Conservation (phyloP, 2,888 invertebrate genomes). For the Gari tellinella region DNA sequence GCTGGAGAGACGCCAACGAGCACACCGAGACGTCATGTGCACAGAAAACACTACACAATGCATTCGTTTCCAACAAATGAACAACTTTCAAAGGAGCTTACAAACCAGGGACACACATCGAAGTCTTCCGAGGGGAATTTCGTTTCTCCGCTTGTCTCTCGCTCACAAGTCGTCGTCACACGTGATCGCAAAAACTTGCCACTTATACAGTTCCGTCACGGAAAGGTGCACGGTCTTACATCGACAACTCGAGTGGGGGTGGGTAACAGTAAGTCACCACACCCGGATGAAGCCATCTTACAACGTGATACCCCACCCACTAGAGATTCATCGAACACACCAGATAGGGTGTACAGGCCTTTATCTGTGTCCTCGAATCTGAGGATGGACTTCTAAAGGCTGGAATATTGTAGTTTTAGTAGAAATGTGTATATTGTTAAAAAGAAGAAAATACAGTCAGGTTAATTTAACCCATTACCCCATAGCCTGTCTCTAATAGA, state of each 20-base stretch:
- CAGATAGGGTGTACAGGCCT: too few species aligned
- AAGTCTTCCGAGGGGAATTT: slow-evolving; percentile 22
- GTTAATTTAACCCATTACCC: too few species aligned
- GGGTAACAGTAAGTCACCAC: too few species aligned
- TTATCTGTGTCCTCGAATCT: too few species aligned
- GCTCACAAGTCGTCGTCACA: neutral
- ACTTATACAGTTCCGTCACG: slow-evolving; percentile 45
- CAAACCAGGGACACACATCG: slow-evolving; percentile 2
- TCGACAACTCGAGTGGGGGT: too few species aligned
- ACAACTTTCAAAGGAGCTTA: slow-evolving; percentile 39
- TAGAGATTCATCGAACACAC: too few species aligned
- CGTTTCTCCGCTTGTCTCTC: slow-evolving; percentile 26
- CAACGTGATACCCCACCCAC: too few species aligned
- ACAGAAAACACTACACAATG: slow-evolving; percentile 51
- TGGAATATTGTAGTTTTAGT: too few species aligned
- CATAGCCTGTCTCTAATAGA: too few species aligned
- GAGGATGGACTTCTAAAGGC: neutral
- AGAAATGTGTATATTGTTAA: too few species aligned
- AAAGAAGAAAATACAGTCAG: too few species aligned
- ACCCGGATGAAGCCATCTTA: slow-evolving; percentile 4
- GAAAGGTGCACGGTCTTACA: too few species aligned
- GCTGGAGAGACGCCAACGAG: slow-evolving; percentile 66
- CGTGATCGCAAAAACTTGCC: slow-evolving; percentile 50
- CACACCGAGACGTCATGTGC: slow-evolving; percentile 49
- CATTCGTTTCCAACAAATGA: slow-evolving; percentile 54